Percentiles rank a stretch among this genome's conserved stretches.
Evolutionary conservation across 2,888 invertebrate genomes (phyloP).

Genomic region (Agrotis puta): DNA sequence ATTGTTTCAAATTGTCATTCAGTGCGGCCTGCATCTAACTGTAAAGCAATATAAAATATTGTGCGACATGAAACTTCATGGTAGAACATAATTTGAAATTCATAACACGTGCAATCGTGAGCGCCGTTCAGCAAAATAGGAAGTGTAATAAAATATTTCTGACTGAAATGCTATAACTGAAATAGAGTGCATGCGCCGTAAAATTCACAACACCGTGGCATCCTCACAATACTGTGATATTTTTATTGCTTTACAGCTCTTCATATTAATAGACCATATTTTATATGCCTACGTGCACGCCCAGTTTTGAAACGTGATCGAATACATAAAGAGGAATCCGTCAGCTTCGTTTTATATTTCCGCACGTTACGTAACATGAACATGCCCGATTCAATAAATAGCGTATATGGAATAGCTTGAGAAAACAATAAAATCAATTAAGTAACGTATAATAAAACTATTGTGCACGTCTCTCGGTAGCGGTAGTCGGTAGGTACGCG

Average conservation of each 20-base stretch:
- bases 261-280: conserved; percentile 61
- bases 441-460: conserved; percentile 41
- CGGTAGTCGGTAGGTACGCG: conserved; percentile 4
- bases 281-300: conserved; percentile 49
- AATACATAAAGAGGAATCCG: conserved; percentile 37
- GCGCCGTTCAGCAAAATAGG: conserved; percentile 84
- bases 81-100: conserved; percentile 81
- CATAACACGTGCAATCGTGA: conserved; percentile 84
- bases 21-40: conserved; percentile 67
- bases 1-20: conserved; percentile 69
- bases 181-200: conserved; percentile 81
- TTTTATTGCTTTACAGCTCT: conserved; percentile 63
- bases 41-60: conserved; percentile 75
- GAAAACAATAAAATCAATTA: conserved; percentile 61
- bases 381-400: conserved; percentile 38
- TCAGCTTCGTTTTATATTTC: conserved; percentile 33
- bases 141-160: conserved; percentile 85
- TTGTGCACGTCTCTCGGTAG: conserved; percentile 33
- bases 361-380: conserved; percentile 33
- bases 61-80: conserved; percentile 72
- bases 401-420: conserved; percentile 11
- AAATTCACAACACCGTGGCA: conserved; percentile 71
- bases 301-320: conserved; percentile 48
- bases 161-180: conserved; percentile 83
- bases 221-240: conserved; percentile 64